Percentiles rank a stretch among this genome's conserved stretches.
Conservation (phyloP, 2,888 invertebrate genomes). For the Eucriotettix oculatus region DNA sequence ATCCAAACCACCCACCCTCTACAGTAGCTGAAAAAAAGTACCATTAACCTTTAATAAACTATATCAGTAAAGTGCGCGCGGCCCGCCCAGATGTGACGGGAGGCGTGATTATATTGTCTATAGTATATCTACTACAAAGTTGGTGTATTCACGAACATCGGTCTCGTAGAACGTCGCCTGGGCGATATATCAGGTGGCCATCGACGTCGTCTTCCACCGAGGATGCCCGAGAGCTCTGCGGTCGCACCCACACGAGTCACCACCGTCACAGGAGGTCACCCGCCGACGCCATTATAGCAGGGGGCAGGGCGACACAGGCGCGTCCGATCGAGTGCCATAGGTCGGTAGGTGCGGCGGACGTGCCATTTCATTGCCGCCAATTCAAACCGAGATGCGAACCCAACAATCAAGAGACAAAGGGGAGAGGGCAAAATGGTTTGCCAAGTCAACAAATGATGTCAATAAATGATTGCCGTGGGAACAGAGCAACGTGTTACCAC, state of each 20-base stretch:
- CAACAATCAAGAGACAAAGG: constrained; percentile 43
- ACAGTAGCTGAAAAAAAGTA: constrained; percentile 7
- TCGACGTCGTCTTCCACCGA: constrained; percentile 98
- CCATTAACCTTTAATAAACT: background rate
- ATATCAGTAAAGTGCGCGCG: no score
- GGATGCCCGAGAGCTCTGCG: constrained; percentile 73
- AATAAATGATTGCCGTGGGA: constrained; percentile 12
- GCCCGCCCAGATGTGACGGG: constrained; percentile 4
- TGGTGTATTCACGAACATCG: constrained; percentile 87
- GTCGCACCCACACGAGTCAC: constrained; percentile 8
- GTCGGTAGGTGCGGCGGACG: constrained; percentile 7
- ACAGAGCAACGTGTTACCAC: constrained; percentile 12
- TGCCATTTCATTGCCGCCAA: constrained; percentile 14
- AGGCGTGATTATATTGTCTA: constrained; percentile 9
- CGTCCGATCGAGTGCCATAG: constrained; percentile 8
- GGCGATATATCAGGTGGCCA: constrained; percentile 98
- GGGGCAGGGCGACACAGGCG: constrained; percentile 11
- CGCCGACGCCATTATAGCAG: constrained; percentile 1
- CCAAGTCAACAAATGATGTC: constrained; percentile 35
- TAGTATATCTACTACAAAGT: constrained; percentile 15
- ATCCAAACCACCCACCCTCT: constrained; percentile 2
- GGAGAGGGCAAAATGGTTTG: constrained; percentile 46
- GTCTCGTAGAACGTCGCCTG: constrained; percentile 96
- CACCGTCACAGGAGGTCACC: constrained; percentile 2
- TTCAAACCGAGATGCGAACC: constrained; percentile 22